phyloP scores from a whole-genome alignment of 2,113 vertebrate genomes.

The Pimephales promelas region DNA sequence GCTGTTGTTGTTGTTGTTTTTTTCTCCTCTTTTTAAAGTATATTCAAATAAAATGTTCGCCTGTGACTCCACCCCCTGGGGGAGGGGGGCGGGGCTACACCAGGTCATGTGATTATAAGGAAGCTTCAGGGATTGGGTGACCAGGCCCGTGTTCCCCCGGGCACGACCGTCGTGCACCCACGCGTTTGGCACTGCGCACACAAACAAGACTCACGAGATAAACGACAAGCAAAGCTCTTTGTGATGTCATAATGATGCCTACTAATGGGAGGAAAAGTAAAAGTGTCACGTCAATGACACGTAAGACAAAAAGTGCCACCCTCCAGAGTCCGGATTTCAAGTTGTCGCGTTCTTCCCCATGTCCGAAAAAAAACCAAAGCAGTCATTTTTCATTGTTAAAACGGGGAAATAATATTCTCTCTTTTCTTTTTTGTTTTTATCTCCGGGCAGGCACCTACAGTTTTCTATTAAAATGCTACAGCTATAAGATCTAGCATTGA shows the following conservation, averaged over 20 bases:
- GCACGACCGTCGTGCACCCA: constrained; percentile 66
- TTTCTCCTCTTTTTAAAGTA: constrained; percentile 73
- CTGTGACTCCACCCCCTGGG: constrained; percentile 82
- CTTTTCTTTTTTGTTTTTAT: constrained; percentile 53
- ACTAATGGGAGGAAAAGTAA: constrained; percentile 96
- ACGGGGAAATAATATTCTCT: constrained; percentile 91
- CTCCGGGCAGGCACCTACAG: constrained; percentile 96
- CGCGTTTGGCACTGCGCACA: constrained; percentile 98
- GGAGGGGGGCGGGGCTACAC: constrained; percentile 69
- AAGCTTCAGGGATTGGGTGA: constrained; percentile 80
- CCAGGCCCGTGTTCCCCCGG: constrained; percentile 73
- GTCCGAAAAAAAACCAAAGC: constrained; percentile 68
- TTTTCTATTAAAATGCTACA: constrained; percentile 99
- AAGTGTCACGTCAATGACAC: constrained; percentile 89
- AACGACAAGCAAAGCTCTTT: constrained; percentile 99
- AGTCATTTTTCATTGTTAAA: constrained; percentile 73
- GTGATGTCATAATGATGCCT: constrained; percentile 98
- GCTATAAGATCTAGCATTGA: constrained; percentile 99
- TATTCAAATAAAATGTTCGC: constrained; percentile 93
- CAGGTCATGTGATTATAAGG: constrained; percentile 86
- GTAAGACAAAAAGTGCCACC: constrained; percentile 87
- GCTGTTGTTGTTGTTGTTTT: constrained; percentile 78
- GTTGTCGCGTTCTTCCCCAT: constrained; percentile 59
- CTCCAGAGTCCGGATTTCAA: constrained; percentile 66
- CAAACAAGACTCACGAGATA: constrained; percentile 99